These are phyloP conservation scores for Anguilla obscura DNA, from an alignment of 2,797 vertebrate species.

Conservation along the genomic window DNA sequence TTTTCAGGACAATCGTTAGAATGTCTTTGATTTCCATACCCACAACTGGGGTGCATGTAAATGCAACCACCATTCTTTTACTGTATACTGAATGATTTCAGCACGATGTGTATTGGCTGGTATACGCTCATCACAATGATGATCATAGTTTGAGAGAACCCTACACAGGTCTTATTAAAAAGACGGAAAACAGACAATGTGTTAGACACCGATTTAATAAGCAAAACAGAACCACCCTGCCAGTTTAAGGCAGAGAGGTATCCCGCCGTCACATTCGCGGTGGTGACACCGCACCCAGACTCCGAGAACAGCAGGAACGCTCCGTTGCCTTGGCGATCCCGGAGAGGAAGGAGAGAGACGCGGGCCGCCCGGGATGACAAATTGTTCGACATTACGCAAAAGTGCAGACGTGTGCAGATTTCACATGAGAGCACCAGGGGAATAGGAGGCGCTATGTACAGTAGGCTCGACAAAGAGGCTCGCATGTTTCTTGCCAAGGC, in stretches of 20 bases:
- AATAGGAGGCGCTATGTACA: not conserved
- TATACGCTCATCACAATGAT: not conserved
- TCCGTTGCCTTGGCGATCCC: conserved; percentile 54
- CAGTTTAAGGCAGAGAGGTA: not conserved
- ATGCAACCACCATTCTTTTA: not conserved
- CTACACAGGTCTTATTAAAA: not conserved
- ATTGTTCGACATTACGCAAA: conserved; percentile 64
- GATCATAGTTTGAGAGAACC: not conserved
- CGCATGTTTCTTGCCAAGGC: not conserved
- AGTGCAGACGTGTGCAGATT: conserved; percentile 55
- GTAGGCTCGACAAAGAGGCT: not conserved
- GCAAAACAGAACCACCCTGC: not conserved
- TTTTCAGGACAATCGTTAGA: not conserved
- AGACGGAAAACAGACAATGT: not conserved
- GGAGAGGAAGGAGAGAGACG: conserved; percentile 68
- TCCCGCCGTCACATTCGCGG: not conserved
- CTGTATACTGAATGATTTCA: not conserved
- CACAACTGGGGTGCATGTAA: not conserved
- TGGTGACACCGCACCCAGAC: not conserved
- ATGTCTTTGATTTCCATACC: not conserved
- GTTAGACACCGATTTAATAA: conserved; percentile 14
- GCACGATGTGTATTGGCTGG: not conserved
- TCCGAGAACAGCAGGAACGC: conserved; percentile 27
- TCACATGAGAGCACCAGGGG: conserved; percentile 36
- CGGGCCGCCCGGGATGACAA: conserved; percentile 71